These are phyloP conservation scores for Capreolus pygargus DNA, from an alignment of 2,113 vertebrate species.

Conservation along the genomic window DNA sequence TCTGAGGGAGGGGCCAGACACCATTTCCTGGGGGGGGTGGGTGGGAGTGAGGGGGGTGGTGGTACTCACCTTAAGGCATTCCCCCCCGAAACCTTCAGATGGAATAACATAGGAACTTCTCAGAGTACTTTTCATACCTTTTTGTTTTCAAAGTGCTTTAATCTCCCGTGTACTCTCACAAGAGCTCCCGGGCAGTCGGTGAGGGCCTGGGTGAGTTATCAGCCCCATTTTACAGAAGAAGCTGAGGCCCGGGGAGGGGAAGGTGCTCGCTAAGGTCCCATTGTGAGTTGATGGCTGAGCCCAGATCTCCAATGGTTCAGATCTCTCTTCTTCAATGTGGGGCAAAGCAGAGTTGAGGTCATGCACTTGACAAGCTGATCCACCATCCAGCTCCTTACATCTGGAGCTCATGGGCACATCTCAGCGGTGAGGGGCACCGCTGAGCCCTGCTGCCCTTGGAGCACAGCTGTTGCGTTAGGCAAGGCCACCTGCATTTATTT, in stretches of 20 bases:
- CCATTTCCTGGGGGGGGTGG: not conserved
- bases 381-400: not conserved
- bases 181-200: not conserved
- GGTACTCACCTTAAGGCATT: not conserved
- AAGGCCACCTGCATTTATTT: slow-evolving; percentile 73
- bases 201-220: not conserved
- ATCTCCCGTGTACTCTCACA: not conserved
- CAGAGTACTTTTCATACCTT: not conserved
- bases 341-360: not conserved
- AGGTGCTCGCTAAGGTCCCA: not conserved
- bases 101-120: not conserved
- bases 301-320: not conserved
- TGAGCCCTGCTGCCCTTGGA: not conserved
- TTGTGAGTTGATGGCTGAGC: not conserved
- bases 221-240: not conserved
- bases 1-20: not conserved
- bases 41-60: not conserved
- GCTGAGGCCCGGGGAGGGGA: not conserved
- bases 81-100: not conserved
- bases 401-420: not conserved
- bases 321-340: not conserved
- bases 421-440: not conserved
- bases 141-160: not conserved
- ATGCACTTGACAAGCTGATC: not conserved
- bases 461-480: slow-evolving; percentile 67